Evolutionary conservation across 2,113 vertebrate genomes (phyloP).

Genomic region (Anguilla japonica): DNA sequence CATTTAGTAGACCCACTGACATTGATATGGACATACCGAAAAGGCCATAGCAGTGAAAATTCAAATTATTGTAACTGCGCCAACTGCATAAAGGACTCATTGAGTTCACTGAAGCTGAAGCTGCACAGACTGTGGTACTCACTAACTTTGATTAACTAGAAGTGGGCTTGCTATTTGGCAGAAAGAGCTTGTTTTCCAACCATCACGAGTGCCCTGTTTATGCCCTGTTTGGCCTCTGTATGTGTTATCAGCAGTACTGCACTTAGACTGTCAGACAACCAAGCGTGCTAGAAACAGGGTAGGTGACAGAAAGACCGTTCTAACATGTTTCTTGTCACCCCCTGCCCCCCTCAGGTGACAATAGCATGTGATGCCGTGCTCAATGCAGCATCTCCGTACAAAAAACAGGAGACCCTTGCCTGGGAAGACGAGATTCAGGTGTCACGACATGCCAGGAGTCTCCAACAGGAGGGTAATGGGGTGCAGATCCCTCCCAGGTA

Average conservation of each 20-base stretch:
- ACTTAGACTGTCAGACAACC: background rate
- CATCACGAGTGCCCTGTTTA: background rate
- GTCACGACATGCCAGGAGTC: constrained; percentile 88
- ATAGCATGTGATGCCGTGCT: constrained; percentile 96
- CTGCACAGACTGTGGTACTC: background rate
- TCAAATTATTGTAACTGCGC: background rate
- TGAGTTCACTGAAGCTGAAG: background rate
- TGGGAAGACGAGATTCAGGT: constrained; percentile 96
- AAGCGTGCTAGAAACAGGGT: background rate
- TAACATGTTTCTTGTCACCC: background rate
- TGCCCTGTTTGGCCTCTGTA: background rate
- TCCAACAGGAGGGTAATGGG: constrained; percentile 87
- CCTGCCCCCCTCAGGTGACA: constrained; percentile 77
- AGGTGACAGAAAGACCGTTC: background rate
- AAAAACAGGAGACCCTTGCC: constrained; percentile 88
- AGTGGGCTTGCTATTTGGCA: background rate
- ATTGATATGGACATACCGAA: too few species aligned
- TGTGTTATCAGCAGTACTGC: background rate
- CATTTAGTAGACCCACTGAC: too few species aligned
- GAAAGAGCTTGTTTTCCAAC: background rate
- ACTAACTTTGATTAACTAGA: background rate
- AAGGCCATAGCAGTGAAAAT: background rate
- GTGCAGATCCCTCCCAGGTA: constrained; percentile 94
- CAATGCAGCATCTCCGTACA: constrained; percentile 87
- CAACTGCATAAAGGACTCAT: background rate